phyloP scores from a whole-genome alignment of 2,113 vertebrate species.

The Brienomyrus brachyistius region DNA sequence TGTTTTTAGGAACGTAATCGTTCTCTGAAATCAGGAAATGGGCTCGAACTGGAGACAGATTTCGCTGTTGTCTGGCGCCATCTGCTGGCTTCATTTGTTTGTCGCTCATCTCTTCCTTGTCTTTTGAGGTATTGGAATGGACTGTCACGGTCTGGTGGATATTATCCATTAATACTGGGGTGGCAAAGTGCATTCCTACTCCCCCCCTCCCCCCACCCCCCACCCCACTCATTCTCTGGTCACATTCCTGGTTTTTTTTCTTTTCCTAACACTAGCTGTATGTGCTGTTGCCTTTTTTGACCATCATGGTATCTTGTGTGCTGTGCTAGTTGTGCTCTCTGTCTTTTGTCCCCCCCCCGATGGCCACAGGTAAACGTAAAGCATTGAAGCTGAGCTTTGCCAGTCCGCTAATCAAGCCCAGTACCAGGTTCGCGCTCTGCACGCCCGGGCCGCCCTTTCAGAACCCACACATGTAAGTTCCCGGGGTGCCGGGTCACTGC shows the following conservation, averaged over 20 bases:
- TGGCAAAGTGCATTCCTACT: neutral
- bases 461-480: conserved; percentile 93
- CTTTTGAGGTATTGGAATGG: neutral
- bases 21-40: neutral
- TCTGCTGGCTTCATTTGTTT: neutral
- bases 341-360: conserved; percentile 34
- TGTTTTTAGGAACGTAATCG: neutral
- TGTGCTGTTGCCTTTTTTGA: neutral
- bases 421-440: conserved; percentile 87
- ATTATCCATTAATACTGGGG: neutral
- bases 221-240: neutral
- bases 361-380: conserved; percentile 93
- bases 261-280: neutral
- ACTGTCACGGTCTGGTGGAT: neutral
- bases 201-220: neutral
- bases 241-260: neutral
- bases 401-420: conserved; percentile 93
- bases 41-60: neutral
- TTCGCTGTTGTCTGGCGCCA: neutral
- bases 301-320: neutral
- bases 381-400: conserved; percentile 99
- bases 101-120: neutral
- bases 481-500: neutral
- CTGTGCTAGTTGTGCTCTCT: conserved; percentile 35
- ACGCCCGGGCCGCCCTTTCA: conserved; percentile 85